phyloP scores from a whole-genome alignment of 2,797 vertebrate genomes.

The Enoplosus armatus region DNA sequence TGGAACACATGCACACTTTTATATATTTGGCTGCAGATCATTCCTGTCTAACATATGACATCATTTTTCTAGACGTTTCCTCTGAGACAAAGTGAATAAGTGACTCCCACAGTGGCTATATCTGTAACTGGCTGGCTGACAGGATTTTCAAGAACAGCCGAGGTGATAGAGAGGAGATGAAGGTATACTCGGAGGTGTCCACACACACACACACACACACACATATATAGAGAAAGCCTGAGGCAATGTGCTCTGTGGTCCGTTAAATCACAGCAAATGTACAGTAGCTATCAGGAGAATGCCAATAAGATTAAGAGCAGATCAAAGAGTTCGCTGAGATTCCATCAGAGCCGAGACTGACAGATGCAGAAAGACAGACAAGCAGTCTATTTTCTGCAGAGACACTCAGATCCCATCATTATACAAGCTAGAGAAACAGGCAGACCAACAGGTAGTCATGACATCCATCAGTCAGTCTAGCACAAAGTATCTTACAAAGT shows the following conservation, averaged over 20 bases:
- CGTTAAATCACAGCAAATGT: slow-evolving; percentile 48
- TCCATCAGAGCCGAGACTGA: slow-evolving; percentile 18
- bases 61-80: slow-evolving; percentile 10
- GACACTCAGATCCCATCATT: not conserved
- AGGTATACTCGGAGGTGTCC: not conserved
- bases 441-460: not conserved
- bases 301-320: slow-evolving; percentile 51
- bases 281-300: slow-evolving; percentile 44
- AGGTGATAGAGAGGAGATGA: slow-evolving; percentile 16
- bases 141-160: slow-evolving; percentile 14
- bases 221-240: slow-evolving; percentile 21
- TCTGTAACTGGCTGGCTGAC: slow-evolving; percentile 1
- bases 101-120: not conserved
- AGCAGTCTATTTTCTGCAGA: not conserved
- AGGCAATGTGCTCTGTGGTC: slow-evolving; percentile 41
- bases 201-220: slow-evolving; percentile 24
- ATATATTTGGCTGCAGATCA: slow-evolving; percentile 19
- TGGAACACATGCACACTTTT: slow-evolving; percentile 6
- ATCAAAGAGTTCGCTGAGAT: slow-evolving; percentile 37
- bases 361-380: not conserved
- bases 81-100: slow-evolving; percentile 1
- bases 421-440: not conserved
- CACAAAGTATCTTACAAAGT: not conserved
- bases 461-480: not conserved
- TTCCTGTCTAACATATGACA: slow-evolving; percentile 8